Base-by-base conservation (phyloP, 2,888 invertebrate species). In the Helicoverpa assulta region DNA sequence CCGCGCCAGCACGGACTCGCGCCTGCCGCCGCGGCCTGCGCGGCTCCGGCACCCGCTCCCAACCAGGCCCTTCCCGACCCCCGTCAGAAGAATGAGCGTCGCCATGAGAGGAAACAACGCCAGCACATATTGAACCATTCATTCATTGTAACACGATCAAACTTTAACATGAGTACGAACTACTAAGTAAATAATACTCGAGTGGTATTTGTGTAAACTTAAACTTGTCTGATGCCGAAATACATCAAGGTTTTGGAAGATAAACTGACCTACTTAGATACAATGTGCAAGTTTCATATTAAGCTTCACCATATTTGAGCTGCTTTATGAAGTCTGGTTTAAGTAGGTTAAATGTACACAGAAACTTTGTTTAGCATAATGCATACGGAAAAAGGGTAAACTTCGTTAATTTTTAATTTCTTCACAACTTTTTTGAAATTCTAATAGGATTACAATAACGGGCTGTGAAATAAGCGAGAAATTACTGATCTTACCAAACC, bases 51-150 rank as follows among this genome's bases (percentile, higher is more conserved):
- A 94, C 73, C 95, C 94, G 2, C 93, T 92, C 29, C 88, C 93
- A 14, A 81, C 92, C 58, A 85, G 91, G 43, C 94, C 94, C 0
- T 93, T 93, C 74, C 95, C 96, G 1, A 94, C 96, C 5, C 96
- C 96, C 0, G 96, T 97, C 58, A 94, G 98, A 47, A 95, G 98
- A 74, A 98, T 98, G 97, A 98, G 98, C 87, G 98, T 98, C 73
- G 97, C 98, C 52, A 97, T 98, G 96, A 94, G 96, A 72, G 97
- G 97, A 62, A 96, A 96, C 86, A 96, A 96, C 77, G 93, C 96
- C 18, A 96, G 94, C 83, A 91, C 92, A 19, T 95, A 92, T 76
- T 95, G 81, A 88, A 56, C 10, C 18, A 73, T 21, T 21, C 62
- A 55, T 62, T 51, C 57, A 60, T 57, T 78, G 37, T 29, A 50